Evolutionary conservation across 2,888 invertebrate genomes (phyloP), one percentile per base, ranked within the genome.

Genomic region (Allophyes oxyacanthae): DNA sequence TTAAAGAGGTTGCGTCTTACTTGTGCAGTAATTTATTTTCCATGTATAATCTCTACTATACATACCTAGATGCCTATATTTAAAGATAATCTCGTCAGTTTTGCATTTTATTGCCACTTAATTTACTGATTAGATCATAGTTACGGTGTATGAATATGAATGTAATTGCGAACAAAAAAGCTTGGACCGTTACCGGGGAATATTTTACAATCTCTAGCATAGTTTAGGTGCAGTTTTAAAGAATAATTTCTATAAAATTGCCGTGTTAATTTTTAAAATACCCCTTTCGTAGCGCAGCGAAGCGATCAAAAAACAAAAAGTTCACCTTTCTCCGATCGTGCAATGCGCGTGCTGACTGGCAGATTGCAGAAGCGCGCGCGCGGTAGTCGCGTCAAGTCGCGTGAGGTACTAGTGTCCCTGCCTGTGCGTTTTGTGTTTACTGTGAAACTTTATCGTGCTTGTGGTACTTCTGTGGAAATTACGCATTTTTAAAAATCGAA

Each of bases 101-200:
- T 75, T 48, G 25, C 44, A 48, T 73, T 73, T 72, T 45, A 72
- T 60, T 37, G 56, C 55, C 51, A 44, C 65, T 62, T 72, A 74
- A 69, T 69, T 65, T 38, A 33, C 42, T 54, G 77, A 74, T 76
- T 69, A 74, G 32, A 77, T 74, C 77, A 74, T 57, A 52, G 71
- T 64, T 68, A 71, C 64, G 60, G 63, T 62, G 36, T 49, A 57
- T 64, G 60, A 68, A 45, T 63, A 61, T 44, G 56, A 67, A 62
- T 61, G 57, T 53, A 55, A 58, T 15, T 32, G 52, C 30, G 52
- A 76, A 52, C 40, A 58, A 63, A 59, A 61, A 64, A 49, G 32
- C 26, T 28, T 13, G 11, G 36, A 74, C 67, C 67, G 71, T 70
- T 73, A 66, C 26, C 28, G 10, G 6, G 48, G 34, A 37, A 46